Evolutionary conservation across 2,113 vertebrate species (phyloP).

Genomic region (Rhynchomys soricoides): DNA sequence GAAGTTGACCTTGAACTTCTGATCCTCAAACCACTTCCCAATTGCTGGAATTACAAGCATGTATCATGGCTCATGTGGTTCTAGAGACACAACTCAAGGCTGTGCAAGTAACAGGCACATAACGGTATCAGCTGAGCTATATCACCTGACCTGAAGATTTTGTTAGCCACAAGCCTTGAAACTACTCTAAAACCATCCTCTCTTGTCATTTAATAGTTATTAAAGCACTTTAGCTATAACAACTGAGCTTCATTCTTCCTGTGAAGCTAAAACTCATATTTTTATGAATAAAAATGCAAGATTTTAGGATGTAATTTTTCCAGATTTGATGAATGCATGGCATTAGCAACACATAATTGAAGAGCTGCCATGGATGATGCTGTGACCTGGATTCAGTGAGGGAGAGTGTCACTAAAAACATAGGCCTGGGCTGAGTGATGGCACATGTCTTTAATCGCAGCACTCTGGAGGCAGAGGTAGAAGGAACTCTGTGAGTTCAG

Average conservation of each 20-base stretch:
- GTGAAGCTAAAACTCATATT: slow-evolving; percentile 16
- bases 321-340: not conserved
- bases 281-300: not conserved
- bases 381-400: not conserved
- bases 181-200: not conserved
- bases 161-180: not conserved
- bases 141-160: not conserved
- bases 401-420: not conserved
- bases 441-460: not conserved
- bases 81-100: not conserved
- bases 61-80: not conserved
- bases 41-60: not conserved
- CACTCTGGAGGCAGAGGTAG: not conserved
- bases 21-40: not conserved
- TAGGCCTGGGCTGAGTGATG: no score
- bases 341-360: not conserved
- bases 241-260: slow-evolving; percentile 10
- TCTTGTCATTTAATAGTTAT: slow-evolving; percentile 49
- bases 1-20: not conserved
- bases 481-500: not conserved
- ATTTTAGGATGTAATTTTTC: not conserved
- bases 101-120: not conserved
- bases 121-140: not conserved
- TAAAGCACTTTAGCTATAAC: not conserved
- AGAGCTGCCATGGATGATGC: not conserved